phyloP scores from a whole-genome alignment of 2,113 vertebrate species.

The Chionodraco myersi region DNA sequence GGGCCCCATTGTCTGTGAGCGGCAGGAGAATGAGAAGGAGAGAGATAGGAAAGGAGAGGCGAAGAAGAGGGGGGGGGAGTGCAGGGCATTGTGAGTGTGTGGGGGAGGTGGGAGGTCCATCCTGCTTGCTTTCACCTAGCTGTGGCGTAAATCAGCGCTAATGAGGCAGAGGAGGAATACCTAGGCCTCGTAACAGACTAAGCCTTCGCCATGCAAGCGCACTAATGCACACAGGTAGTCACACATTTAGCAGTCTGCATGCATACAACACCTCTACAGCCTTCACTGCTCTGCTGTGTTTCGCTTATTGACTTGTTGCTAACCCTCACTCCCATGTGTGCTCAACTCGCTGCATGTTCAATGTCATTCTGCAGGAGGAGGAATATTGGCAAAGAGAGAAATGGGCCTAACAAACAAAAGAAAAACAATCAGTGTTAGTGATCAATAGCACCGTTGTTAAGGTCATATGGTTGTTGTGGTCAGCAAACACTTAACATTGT shows the following conservation, averaged over 20 bases:
- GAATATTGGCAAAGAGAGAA: constrained; percentile 43
- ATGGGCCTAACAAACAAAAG: constrained; percentile 45
- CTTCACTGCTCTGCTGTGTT: constrained; percentile 70
- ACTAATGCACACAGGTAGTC: constrained; percentile 62
- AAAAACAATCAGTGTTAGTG: constrained; percentile 51
- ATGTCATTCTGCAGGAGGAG: constrained; percentile 58
- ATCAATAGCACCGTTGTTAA: constrained; percentile 36
- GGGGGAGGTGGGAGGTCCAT: constrained; percentile 82
- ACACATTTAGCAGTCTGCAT: constrained; percentile 59
- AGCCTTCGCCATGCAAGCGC: constrained; percentile 47
- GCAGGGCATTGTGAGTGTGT: constrained; percentile 49
- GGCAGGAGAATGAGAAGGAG: constrained; percentile 87
- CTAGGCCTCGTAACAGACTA: constrained; percentile 71
- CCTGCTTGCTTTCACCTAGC: constrained; percentile 84
- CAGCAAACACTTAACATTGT: constrained; percentile 28
- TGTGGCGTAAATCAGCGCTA: constrained; percentile 94
- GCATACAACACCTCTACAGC: constrained; percentile 61
- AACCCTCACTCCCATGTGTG: constrained; percentile 64
- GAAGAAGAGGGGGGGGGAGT: constrained; percentile 38
- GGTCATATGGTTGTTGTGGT: constrained; percentile 23
- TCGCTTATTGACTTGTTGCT: constrained; percentile 79
- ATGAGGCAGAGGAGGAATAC: constrained; percentile 87
- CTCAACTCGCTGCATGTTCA: constrained; percentile 57
- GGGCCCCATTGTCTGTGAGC: constrained; percentile 89
- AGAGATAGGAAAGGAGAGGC: constrained; percentile 77